phyloP scores from a whole-genome alignment of 2,797 vertebrate species.

The Luscinia megarhynchos region DNA sequence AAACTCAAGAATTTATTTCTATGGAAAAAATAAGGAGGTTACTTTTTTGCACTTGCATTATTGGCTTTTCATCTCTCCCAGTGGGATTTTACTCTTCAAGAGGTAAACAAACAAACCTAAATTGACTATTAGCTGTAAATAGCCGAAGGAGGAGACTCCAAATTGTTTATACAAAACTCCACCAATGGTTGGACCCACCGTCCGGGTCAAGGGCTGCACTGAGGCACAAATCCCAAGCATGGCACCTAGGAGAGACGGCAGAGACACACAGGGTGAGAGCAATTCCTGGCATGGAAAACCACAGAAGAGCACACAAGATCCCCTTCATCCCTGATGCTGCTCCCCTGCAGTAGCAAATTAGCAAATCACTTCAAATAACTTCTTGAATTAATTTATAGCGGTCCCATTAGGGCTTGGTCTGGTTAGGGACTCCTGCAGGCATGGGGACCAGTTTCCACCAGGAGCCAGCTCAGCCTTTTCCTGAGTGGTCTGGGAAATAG shows the following conservation, averaged over 20 bases:
- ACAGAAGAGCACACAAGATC: rapidly evolving
- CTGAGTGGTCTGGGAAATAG: rapidly evolving
- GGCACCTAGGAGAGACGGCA: conserved; percentile 80
- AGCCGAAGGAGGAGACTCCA: conserved; percentile 88
- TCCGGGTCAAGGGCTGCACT: conserved; percentile 86
- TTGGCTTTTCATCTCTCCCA: conserved; percentile 13
- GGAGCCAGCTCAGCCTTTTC: neutral
- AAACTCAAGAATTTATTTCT: neutral
- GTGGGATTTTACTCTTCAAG: conserved; percentile 61
- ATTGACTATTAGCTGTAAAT: conserved; percentile 84
- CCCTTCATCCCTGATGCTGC: neutral
- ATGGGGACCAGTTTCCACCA: neutral
- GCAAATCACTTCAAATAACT: neutral
- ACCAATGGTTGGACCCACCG: conserved; percentile 88
- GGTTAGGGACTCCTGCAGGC: neutral
- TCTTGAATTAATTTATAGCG: neutral
- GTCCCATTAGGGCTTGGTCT: neutral
- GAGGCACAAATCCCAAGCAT: conserved; percentile 92
- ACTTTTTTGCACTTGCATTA: conserved; percentile 17
- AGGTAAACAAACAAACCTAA: conserved; percentile 79
- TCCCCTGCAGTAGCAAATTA: neutral
- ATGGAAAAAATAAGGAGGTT: neutral
- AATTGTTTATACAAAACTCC: conserved; percentile 88
- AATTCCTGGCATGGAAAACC: neutral
- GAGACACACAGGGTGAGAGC: neutral